Conservation (phyloP, 2,888 invertebrate species). For the Watsonalla binaria region DNA sequence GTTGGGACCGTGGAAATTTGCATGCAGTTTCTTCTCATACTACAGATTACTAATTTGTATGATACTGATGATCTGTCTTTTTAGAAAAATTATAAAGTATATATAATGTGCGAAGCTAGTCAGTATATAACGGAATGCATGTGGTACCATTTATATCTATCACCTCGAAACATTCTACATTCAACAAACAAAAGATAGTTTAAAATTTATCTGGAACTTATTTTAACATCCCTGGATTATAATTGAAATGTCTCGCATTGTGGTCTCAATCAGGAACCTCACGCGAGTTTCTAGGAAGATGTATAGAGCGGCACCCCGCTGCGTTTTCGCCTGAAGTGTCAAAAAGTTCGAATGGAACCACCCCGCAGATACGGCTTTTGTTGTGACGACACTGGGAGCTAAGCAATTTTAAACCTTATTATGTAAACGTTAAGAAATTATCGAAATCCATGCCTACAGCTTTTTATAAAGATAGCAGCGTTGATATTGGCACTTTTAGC, state of each 20-base stretch:
- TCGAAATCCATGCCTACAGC: background rate
- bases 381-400: conserved; percentile 1
- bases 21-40: too few species aligned
- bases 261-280: conserved; percentile 60
- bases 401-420: conserved; percentile 4
- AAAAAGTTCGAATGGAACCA: conserved; percentile 68
- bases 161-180: too few species aligned
- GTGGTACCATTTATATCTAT: too few species aligned
- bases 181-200: too few species aligned
- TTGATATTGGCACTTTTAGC: conserved; percentile 8
- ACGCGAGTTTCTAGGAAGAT: conserved; percentile 68
- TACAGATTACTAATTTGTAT: too few species aligned
- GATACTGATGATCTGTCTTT: too few species aligned
- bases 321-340: conserved; percentile 73
- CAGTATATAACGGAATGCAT: too few species aligned
- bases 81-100: too few species aligned
- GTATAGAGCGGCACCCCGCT: conserved; percentile 63
- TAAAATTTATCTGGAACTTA: conserved; percentile 3
- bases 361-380: conserved; percentile 32
- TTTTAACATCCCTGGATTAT: conserved; percentile 23
- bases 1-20: too few species aligned
- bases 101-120: too few species aligned
- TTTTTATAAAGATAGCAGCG: background rate
- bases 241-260: conserved; percentile 59
- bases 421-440: conserved; percentile 3